Base-by-base conservation (phyloP, 2,113 vertebrate genomes). In the Pelecanus crispus region DNA sequence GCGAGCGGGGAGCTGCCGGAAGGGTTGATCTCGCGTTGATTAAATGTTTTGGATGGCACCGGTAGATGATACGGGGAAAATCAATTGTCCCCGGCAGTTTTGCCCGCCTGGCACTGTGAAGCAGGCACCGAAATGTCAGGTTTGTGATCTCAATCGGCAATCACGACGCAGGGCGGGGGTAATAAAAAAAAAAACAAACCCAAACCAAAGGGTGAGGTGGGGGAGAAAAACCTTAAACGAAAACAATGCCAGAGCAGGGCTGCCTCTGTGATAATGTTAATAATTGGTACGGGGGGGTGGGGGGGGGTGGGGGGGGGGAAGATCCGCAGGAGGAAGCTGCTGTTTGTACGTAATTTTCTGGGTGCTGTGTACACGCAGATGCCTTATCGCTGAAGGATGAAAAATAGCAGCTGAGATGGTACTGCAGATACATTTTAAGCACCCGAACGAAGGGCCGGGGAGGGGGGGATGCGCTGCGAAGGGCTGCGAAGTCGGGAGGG, bases 61-160 rank as follows among this genome's bases (percentile, higher is more conserved):
- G 84, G 97, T 93, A 97, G 97, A 97, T 97, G 97, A 98, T 94
- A 98, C 98, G 97, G 97, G 98, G 98, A 98, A 95, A 99, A 99
- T 98, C 92, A 96, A 98, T 99, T 98, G 98, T 97, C 68, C 53
- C 9, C 96, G 97, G 98, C 96, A 93, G 96, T 96, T 96, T 96
- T 95, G 98, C 97, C 97, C 86, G 97, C 92, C 98, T 97, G 98
- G 98, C 98, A 97, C 98, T 92, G 98, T 95, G 97, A 98, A 97
- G 96, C 98, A 84, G 94, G 97, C 97, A 81, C 98, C 29, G 66
- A 99, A 99, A 98, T 98, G 98, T 99, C 98, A 98, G 97, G 97
- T 98, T 96, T 98, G 98, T 98, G 98, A 98, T 98, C 98, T 98
- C 96, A 94, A 97, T 98, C 83, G 29, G 88, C 94, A 47, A 96